phyloP scores from a whole-genome alignment of 2,113 vertebrate genomes.

The Seriola rivoliana region DNA sequence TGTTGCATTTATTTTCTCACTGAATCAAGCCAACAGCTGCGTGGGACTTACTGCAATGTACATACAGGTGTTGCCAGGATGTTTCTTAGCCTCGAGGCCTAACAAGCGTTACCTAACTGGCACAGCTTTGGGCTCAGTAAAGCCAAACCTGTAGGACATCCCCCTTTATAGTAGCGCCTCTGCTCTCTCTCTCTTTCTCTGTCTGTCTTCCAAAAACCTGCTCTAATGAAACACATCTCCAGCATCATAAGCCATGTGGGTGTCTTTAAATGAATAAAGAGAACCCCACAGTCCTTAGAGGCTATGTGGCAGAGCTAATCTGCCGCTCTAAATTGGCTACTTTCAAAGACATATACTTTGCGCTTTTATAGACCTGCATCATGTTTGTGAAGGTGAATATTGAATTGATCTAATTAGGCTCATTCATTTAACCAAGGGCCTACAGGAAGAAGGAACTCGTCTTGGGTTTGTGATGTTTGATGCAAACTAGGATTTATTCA shows the following conservation, averaged over 20 bases:
- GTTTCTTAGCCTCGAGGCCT: conserved; percentile 27
- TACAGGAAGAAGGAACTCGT: conserved; percentile 11
- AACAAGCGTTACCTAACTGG: conserved; percentile 9
- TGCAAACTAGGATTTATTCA: neutral
- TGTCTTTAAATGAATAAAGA: conserved; percentile 72
- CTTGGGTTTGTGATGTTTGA: neutral
- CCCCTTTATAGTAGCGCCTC: neutral
- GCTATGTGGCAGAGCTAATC: conserved; percentile 61
- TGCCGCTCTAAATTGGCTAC: conserved; percentile 61
- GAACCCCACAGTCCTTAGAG: conserved; percentile 62
- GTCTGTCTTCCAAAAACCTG: conserved; percentile 52
- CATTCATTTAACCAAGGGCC: conserved; percentile 13
- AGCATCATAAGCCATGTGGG: conserved; percentile 68
- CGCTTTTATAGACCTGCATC: conserved; percentile 7
- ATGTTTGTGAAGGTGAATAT: conserved; percentile 31
- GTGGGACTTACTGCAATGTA: conserved; percentile 38
- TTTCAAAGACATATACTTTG: conserved; percentile 33
- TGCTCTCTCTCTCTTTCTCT: neutral
- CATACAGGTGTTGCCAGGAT: conserved; percentile 61
- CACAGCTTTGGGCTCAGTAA: conserved; percentile 28
- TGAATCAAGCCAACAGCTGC: conserved; percentile 53
- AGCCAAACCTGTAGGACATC: conserved; percentile 42
- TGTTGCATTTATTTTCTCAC: conserved; percentile 30
- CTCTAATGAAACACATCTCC: conserved; percentile 73
- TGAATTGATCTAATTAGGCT: conserved; percentile 36